Base-by-base conservation (phyloP, 2,888 invertebrate genomes). In the Andrena bucephala region DNA sequence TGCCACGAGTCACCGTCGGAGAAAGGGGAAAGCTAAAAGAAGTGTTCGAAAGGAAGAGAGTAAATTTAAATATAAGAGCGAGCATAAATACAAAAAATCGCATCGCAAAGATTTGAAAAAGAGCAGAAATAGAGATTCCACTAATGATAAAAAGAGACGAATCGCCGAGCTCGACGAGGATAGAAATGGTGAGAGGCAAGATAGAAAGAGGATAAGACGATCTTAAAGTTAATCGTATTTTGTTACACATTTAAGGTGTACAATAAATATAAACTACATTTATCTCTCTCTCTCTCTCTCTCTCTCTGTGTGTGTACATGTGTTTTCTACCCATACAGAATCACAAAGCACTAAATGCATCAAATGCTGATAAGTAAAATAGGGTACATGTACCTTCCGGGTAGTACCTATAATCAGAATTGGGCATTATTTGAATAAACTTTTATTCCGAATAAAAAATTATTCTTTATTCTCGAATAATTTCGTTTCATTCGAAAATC, bases 11-110 rank as follows among this genome's bases (percentile, higher is more conserved):
- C 20, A 42, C 33, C 50, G 50, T 68, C 59, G 13, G 24, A 73
- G 50, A 16, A 63, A 50, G 0, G 36, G 91, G 85, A 94, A 93
- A 57, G 20, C 20, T 79, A 42, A 66, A 57, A 4, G 7, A 7
- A 52, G 7, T 1, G 29, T n/a, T 63, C 48, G 62, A 7, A 84
- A 77, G 20, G 36, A 71, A 8, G 57, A 48, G 54, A 50, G 13
- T 31, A 66, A 67, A 57, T 42, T 24, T 7, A 63, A 57, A 50
- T 16, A 60, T 13, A 83, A 87, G 29, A 65, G 29, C 8, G 78
- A 67, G 54, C 10, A 50, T 6, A 83, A 60, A 33, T 6, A 50
- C 4, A 52, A 72, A 3, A 70, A 48, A 24, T 63, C 42, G 1
- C 16, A 54, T 69, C 31, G 13, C 8, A 60, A 29, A 8, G 42